A percentile compares a stretch with the other conserved stretches of the same genome.
phyloP scores from a whole-genome alignment of 1,140 invertebrate species.

The Steinernema khuongi region DNA sequence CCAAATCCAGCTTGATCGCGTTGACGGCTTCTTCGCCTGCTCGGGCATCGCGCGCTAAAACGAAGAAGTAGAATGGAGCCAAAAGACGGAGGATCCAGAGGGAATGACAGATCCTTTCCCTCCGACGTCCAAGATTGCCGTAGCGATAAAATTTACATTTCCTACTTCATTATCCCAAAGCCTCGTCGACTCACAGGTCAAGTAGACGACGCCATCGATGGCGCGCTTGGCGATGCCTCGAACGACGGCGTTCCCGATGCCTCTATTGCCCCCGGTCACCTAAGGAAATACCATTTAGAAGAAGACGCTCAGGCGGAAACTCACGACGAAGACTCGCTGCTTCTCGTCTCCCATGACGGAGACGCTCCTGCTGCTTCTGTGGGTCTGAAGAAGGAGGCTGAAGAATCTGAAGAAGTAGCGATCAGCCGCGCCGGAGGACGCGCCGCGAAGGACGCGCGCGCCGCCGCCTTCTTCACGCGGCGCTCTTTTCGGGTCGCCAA shows the following conservation, averaged over 20 bases:
- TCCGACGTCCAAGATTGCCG: too few relatives aligned
- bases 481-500: too few relatives aligned
- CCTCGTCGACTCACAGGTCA: constrained; percentile 15
- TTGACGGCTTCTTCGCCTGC: background rate
- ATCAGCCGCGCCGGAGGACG: too few relatives aligned
- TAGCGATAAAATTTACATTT: too few relatives aligned
- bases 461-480: too few relatives aligned
- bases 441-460: too few relatives aligned
- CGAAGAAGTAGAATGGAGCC: too few relatives aligned
- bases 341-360: background rate
- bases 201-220: background rate
- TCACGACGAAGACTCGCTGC: background rate
- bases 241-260: background rate
- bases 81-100: too few relatives aligned
- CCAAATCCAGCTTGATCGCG: background rate
- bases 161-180: background rate
- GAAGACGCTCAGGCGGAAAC: background rate
- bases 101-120: too few relatives aligned
- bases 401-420: too few relatives aligned
- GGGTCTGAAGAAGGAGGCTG: too few relatives aligned
- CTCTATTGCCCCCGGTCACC: constrained; percentile 8
- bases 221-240: background rate
- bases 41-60: background rate
- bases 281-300: background rate
- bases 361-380: too few relatives aligned